phyloP scores from a whole-genome alignment of 2,888 invertebrate genomes.

The Carcina quercana region DNA sequence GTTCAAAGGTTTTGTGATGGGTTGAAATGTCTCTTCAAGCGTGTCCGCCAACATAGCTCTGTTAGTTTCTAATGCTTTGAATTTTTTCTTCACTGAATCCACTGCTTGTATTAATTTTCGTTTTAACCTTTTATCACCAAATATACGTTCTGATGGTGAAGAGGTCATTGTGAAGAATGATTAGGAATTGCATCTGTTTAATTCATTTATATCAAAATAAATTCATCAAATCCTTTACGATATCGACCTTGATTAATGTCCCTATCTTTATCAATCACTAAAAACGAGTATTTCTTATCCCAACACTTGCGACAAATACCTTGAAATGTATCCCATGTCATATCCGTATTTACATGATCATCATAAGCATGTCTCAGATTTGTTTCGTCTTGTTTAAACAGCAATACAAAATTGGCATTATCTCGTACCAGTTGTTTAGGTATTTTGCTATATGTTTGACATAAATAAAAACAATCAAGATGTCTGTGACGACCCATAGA shows the following conservation, averaged over 20 bases:
- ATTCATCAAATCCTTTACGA: conserved; percentile 3
- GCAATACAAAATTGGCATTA: conserved; percentile 19
- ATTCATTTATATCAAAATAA: conserved; percentile 1
- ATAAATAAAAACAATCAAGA: conserved; percentile 11
- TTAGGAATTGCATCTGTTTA: background rate
- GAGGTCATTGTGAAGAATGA: background rate
- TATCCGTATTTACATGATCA: conserved; percentile 23
- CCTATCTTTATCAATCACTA: conserved; percentile 20
- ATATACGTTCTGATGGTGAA: background rate
- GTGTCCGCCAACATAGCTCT: background rate
- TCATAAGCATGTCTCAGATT: conserved; percentile 26
- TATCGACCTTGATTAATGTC: conserved; percentile 6
- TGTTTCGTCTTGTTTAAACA: conserved; percentile 26
- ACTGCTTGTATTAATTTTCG: conserved; percentile 6
- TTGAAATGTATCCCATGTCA: conserved; percentile 19
- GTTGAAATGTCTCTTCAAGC: conserved; percentile 2
- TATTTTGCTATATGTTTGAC: conserved; percentile 26
- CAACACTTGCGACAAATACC: conserved; percentile 14
- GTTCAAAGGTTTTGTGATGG: conserved; percentile 5
- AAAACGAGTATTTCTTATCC: conserved; percentile 9
- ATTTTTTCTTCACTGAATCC: conserved; percentile 2
- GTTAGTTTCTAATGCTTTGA: background rate
- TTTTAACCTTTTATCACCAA: background rate
- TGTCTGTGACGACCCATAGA: too few relatives aligned
- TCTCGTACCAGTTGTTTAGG: conserved; percentile 27